Base-by-base conservation (phyloP, 2,113 vertebrate species). In the Sceloporus tristichus region DNA sequence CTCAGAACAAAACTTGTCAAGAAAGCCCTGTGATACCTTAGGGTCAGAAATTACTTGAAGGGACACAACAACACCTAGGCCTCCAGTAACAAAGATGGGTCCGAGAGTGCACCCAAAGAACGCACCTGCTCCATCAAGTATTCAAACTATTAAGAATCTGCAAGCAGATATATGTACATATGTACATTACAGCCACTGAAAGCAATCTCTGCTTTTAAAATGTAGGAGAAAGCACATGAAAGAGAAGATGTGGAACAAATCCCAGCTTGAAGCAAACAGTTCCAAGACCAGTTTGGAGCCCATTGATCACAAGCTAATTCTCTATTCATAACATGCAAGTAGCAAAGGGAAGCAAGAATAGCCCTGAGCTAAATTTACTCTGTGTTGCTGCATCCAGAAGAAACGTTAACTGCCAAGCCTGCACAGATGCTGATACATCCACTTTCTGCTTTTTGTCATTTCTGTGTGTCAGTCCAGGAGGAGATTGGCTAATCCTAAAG, bases 231-330 rank as follows among this genome's bases (percentile, higher is more conserved):
- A 93, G 92, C 84, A 94, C 0, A 1, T 78, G 92, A 93, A 94
- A 95, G 81, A 38, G 0, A 38, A 95, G 93, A 92, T 92, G 92
- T 2, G 80, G 94, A 96, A 95, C 92, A 95, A 95, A 96, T 94
- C 92, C 90, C 94, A 94, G 92, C 89, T 93, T 94, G 94, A 95
- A 90, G 92, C 91, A 76, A 88, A 91, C 88, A 84, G 54, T 94
- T 95, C 92, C 89, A 92, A 92, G 92, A 92, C 91, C 86, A 85
- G 34, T 0, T 0, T 91, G 90, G 87, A 92, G 85, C 85, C 80
- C 90, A 93, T 92, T 95, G 92, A 95, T 82, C 86, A 88, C 85
- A 74, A 93, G 87, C 85, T 94, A 92, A 95, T 95, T 90, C 74
- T 88, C 91, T 91, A 94, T 95, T 95, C 93, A 94, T 90, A 91